Evolutionary conservation across 23 tunicate genomes (phyloP), one percentile per base, ranked within the genome.

Genomic region (Styela clava): DNA sequence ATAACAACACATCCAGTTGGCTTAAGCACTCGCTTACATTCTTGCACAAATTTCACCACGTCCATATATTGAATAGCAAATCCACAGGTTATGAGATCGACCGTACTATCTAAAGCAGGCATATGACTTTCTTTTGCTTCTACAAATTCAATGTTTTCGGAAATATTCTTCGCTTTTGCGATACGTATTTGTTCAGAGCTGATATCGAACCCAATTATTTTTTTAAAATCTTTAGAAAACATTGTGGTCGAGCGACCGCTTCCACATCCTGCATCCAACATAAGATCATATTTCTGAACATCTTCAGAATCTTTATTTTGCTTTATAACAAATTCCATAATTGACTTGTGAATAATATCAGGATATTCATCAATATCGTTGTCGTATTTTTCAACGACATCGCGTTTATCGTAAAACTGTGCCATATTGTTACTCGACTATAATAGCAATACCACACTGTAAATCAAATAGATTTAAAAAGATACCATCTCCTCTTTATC

Each of bases 191-290:
- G 71, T 22, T 67, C 71, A 22, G 71, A 29, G 22, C 71, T 67
- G 23, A 22, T 22, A 29, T 67, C 71, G 22, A 67, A 67, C 0
- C 71, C 71, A 1, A 67, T 22, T 0, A 67, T 67, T 67, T 67
- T 67, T 25, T 67, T 29, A 29, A 67, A 67, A 1, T 29, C 31
- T 25, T 67, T 24, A 18, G 24, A 22, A 67, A 67, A 67, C 30
- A 67, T 27, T 18, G 16, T 24, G 24, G 31, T 29, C 0, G 31
- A 25, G 30, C 31, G 71, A 1, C 71, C 71, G 71, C 24, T 67
- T 67, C 71, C 71, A 67, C 71, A 67, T 18, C 71, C 71, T 1
- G 71, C 71, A 67, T 67, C 71, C 16, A 67, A 16, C 71, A 67
- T 67, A 12, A 44, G 56, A 44, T 44, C 56, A 44, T 5, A 44